A percentile compares a stretch with the other conserved stretches of the same genome.
Conservation (phyloP, 2,888 invertebrate species). For the Trissolcus brochymenae region DNA sequence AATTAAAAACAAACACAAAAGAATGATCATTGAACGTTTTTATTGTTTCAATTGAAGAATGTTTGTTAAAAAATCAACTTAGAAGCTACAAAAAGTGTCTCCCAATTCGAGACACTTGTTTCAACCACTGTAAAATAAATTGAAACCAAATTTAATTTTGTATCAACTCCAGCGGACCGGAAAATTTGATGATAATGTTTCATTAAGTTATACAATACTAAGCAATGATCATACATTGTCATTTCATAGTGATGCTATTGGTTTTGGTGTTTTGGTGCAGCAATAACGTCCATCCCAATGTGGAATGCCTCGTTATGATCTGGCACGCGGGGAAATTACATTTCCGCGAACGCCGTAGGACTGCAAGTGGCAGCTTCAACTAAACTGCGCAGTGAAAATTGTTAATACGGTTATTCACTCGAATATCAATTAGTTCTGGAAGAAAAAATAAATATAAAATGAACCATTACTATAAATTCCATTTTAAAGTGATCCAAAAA, state of each 20-base stretch:
- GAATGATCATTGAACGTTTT: too few species aligned
- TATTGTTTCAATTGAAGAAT: too few species aligned
- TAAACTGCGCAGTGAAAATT: slow-evolving; percentile 11
- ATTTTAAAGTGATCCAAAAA: too few species aligned
- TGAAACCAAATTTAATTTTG: slow-evolving; percentile 22
- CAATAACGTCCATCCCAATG: slow-evolving; percentile 46
- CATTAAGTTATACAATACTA: slow-evolving; percentile 21
- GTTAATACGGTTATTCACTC: slow-evolving; percentile 12
- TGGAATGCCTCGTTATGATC: slow-evolving; percentile 61
- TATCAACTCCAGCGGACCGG: too few species aligned
- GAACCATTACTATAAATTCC: too few species aligned
- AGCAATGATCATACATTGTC: slow-evolving; percentile 43
- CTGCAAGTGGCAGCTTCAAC: slow-evolving; percentile 39
- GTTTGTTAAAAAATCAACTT: too few species aligned
- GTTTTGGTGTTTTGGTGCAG: slow-evolving; percentile 41
- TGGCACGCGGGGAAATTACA: slow-evolving; percentile 62
- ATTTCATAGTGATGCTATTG: slow-evolving; percentile 45
- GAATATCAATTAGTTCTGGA: too few species aligned
- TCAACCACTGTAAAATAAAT: neutral
- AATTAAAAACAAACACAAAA: too few species aligned
- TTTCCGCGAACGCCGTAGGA: slow-evolving; percentile 57
- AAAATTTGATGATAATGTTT: slow-evolving; percentile 1
- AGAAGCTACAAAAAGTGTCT: too few species aligned
- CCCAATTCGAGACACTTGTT: too few species aligned
- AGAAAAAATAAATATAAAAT: too few species aligned